Evolutionary conservation across 1,140 invertebrate species (phyloP).

Genomic region (Whitmania pigra): DNA sequence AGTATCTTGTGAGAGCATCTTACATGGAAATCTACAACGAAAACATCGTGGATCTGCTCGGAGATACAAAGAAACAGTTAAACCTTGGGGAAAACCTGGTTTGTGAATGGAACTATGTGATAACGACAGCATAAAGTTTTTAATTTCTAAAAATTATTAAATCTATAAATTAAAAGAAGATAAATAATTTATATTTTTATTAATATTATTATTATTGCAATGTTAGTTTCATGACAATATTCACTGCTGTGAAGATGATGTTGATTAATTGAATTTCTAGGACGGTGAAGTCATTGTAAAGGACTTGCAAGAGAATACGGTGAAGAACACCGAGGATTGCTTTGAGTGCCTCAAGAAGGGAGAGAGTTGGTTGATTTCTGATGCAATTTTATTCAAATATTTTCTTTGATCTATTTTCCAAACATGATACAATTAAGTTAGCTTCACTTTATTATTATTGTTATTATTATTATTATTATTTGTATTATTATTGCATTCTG

Average conservation of each 20-base stretch:
- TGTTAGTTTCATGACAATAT: neutral
- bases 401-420: too few relatives aligned
- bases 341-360: constrained; percentile 28
- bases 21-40: constrained; percentile 55
- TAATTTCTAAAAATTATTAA: too few relatives aligned
- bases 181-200: too few relatives aligned
- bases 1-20: constrained; percentile 35
- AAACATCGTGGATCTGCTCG: constrained; percentile 48
- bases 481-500: too few relatives aligned
- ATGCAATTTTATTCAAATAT: neutral
- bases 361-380: constrained; percentile 27
- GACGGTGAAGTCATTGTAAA: constrained; percentile 31
- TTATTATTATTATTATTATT: too few relatives aligned
- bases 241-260: too few relatives aligned
- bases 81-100: constrained; percentile 43
- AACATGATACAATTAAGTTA: too few relatives aligned
- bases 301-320: constrained; percentile 29
- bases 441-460: too few relatives aligned
- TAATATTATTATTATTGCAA: neutral
- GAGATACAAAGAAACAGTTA: constrained; percentile 38
- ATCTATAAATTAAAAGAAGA: neutral
- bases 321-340: constrained; percentile 26
- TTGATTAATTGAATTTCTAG: constrained; percentile 24
- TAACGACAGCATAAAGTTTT: too few relatives aligned
- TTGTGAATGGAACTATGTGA: neutral